Evolutionary conservation across 2,797 vertebrate genomes (phyloP), one percentile per base, ranked within the genome.

Genomic region (Austrolebias charrua): DNA sequence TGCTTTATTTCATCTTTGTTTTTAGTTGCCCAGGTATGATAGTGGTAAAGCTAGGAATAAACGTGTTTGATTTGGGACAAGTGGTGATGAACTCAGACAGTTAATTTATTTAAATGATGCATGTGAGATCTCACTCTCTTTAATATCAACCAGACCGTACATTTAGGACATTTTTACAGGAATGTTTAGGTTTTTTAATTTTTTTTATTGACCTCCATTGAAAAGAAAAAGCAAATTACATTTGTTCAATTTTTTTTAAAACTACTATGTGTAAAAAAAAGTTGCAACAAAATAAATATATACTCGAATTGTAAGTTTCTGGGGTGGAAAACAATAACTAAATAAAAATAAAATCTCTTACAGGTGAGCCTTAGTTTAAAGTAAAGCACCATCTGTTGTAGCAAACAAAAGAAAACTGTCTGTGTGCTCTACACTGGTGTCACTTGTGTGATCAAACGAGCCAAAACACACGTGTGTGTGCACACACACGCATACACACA

Each of bases 391-490:
- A 44, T 8, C 18, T 33, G 52, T 38, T 51, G 59, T 15, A 50
- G 66, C 56, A 65, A 67, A 80, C 73, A 79, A 76, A n/a, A 71
- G 60, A 73, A 59, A 31, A 73, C 63, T 53, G 57, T 80, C 67
- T 80, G 48, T 80, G 80, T 88, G 85, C 78, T 85, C 74, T 76
- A 56, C 75, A 66, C 49, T 63, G 70, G 76, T 81, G 81, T 89
- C 79, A 59, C 69, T 67, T 70, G 66, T 69, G 75, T 80, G 78
- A 78, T 74, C 64, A 75, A 75, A 57, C 63, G 6, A 40, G 57
- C 65, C 72, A 49, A 71, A 18, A 52, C 69, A 57, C 50, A 59
- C 56, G 49, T 65, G 54, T 45, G 46, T 43, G 18, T 16, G 6
- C 45, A 68, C 16, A 50, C 68, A 57, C 49, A 70, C 11, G 47